These are phyloP conservation scores for Meandrina meandrites DNA, from an alignment of 92 coral and sea anemone genomes.

Conservation along the genomic window DNA sequence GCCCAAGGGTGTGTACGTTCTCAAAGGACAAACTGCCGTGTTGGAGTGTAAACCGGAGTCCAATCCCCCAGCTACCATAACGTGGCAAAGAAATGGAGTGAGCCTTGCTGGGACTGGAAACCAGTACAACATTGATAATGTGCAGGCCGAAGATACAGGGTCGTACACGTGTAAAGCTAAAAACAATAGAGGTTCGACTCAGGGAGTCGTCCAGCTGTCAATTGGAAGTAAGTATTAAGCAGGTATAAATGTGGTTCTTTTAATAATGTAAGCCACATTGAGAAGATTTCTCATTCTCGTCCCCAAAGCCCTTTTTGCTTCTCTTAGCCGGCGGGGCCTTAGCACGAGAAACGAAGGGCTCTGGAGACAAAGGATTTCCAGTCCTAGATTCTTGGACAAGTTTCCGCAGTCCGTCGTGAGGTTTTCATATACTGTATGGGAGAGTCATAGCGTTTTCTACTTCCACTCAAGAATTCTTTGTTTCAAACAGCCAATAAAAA, in stretches of 20 bases:
- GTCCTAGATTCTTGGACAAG: too few species aligned
- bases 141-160: constrained; percentile 64
- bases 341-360: too few species aligned
- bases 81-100: constrained; percentile 70
- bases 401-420: too few species aligned
- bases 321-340: too few species aligned
- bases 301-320: too few species aligned
- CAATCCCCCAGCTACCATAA: constrained; percentile 76
- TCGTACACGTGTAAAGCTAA: constrained; percentile 68
- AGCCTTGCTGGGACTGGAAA: constrained; percentile 67
- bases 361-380: too few species aligned
- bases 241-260: background rate
- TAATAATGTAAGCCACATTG: too few species aligned
- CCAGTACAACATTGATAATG: constrained; percentile 57
- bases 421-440: too few species aligned
- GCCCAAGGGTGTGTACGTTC: constrained; percentile 66
- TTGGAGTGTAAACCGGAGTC: constrained; percentile 83
- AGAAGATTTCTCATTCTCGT: too few species aligned
- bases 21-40: constrained; percentile 74
- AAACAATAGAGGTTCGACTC: constrained; percentile 72
- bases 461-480: too few species aligned
- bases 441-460: too few species aligned
- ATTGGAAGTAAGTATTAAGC: constrained; percentile 67
- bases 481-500: too few species aligned
- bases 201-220: constrained; percentile 41